A percentile compares a stretch with the other conserved stretches of the same genome.
These are phyloP conservation scores for Nanorana parkeri DNA, from an alignment of 2,113 vertebrate genomes.

Conservation along the genomic window DNA sequence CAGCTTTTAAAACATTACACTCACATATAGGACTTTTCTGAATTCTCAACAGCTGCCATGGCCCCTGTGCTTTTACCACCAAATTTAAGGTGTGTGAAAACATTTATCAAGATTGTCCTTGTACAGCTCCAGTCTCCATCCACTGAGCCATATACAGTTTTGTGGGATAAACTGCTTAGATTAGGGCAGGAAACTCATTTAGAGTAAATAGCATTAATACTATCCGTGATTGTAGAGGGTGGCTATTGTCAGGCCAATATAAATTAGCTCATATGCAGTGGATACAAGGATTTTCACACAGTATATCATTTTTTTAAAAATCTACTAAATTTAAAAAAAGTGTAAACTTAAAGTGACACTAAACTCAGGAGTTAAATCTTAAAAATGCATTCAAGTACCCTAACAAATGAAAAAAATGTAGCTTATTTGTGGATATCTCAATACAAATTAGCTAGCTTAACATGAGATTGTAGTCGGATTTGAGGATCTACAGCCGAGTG, in stretches of 20 bases:
- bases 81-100: slow-evolving; percentile 78
- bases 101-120: slow-evolving; percentile 70
- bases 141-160: slow-evolving; percentile 62
- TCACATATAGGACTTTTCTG: slow-evolving; percentile 71
- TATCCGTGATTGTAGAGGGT: slow-evolving; percentile 39
- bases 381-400: no score
- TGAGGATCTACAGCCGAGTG: no score
- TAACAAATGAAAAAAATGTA: no score
- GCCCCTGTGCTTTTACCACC: slow-evolving; percentile 85
- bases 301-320: neutral
- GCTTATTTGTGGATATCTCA: no score
- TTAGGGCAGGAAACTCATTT: slow-evolving; percentile 45
- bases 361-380: no score
- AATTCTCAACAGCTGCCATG: slow-evolving; percentile 80
- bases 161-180: slow-evolving; percentile 61
- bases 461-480: no score
- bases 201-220: slow-evolving; percentile 63
- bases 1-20: slow-evolving; percentile 82
- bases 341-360: no score
- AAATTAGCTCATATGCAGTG: neutral
- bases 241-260: slow-evolving; percentile 43
- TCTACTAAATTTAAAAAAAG: no score
- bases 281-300: neutral
- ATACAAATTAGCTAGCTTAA: no score
- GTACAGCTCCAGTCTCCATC: slow-evolving; percentile 43